Conservation (phyloP, 1,140 invertebrate genomes). For the honey bee (Apis mellifera) region Amel_HAv3.1 CM009942.2:10512001-10512500, state of each 20-base stretch:
- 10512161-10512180: not conserved
- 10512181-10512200: not conserved
- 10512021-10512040: too few species aligned
- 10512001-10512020: too few species aligned
- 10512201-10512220: not conserved
- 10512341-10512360: not conserved
- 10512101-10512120: not conserved
- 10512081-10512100: not conserved
- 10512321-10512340: too few species aligned
- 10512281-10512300: too few species aligned
- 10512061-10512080: too few species aligned
- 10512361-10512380: slow-evolving; percentile 4
- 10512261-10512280: too few species aligned
- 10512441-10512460: slow-evolving; percentile 8
- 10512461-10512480: slow-evolving; percentile 11
- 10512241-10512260: not conserved
- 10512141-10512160: too few species aligned
- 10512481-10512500: not conserved
- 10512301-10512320: not conserved
- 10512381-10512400: too few species aligned
- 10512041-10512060: too few species aligned
- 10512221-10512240: not conserved
- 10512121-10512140: not conserved
- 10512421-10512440: not conserved
- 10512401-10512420: too few species aligned